Percentiles rank a stretch among this genome's conserved stretches.
Evolutionary conservation across 2,888 invertebrate genomes (phyloP).

Genomic region (Microplitis manilae): DNA sequence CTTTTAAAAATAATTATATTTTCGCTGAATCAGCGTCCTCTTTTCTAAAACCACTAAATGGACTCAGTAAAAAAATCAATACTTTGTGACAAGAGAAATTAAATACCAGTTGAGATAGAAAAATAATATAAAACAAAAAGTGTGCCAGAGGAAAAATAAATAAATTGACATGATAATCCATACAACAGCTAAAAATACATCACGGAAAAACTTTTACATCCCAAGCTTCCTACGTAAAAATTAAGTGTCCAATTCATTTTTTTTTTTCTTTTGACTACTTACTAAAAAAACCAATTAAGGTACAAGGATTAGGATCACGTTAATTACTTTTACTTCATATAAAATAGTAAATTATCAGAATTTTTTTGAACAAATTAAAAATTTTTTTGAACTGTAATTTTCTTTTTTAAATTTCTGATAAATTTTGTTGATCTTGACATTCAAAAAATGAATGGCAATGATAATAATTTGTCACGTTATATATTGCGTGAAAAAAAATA

Average conservation of each 20-base stretch:
- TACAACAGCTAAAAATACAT: background rate
- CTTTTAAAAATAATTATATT: conserved; percentile 51
- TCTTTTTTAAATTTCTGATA: too few species aligned
- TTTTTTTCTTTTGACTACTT: background rate
- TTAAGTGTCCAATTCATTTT: background rate
- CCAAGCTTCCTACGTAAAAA: too few species aligned
- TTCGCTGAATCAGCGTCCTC: conserved; percentile 63
- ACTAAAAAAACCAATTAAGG: too few species aligned
- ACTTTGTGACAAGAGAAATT: conserved; percentile 40
- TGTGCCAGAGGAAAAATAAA: background rate
- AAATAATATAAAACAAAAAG: conserved; percentile 8
- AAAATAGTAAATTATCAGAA: too few species aligned
- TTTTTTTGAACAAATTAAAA: too few species aligned
- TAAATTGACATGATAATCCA: background rate
- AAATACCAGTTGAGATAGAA: background rate
- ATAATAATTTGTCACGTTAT: background rate
- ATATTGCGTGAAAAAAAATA: conserved; percentile 23
- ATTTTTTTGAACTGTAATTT: too few species aligned
- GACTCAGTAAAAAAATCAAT: conserved; percentile 59
- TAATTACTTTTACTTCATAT: too few species aligned
- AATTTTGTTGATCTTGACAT: background rate
- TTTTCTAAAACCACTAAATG: conserved; percentile 56
- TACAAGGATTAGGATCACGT: too few species aligned
- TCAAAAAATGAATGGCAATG: background rate
- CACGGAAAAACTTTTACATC: too few species aligned